These are phyloP conservation scores for Anguilla japonica DNA, from an alignment of 2,113 vertebrate species.

Conservation along the genomic window DNA sequence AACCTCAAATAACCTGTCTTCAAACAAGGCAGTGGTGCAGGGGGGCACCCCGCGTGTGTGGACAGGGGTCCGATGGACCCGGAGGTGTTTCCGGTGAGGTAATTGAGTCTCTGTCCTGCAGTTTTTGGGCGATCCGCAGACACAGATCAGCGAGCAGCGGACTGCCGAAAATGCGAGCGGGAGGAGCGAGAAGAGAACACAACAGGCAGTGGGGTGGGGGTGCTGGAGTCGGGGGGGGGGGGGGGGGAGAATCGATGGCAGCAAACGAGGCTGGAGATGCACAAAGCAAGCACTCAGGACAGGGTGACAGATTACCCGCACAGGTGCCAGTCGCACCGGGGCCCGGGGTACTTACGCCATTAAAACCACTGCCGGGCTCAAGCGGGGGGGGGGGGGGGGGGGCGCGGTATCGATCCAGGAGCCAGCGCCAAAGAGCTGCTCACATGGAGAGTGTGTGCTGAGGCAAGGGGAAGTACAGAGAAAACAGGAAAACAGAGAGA, in stretches of 20 bases:
- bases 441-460: neutral
- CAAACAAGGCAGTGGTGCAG: neutral
- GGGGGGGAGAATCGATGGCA: slow-evolving; percentile 44
- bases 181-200: neutral
- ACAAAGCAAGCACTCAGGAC: slow-evolving; percentile 49
- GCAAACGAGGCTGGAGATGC: slow-evolving; percentile 42
- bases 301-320: slow-evolving; percentile 66
- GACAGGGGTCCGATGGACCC: neutral
- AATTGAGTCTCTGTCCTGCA: neutral
- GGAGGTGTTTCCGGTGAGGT: neutral
- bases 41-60: neutral
- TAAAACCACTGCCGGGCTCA: slow-evolving; percentile 52
- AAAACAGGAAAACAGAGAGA: neutral
- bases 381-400: slow-evolving; percentile 32
- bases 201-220: slow-evolving; percentile 34
- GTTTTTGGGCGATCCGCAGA: neutral
- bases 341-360: slow-evolving; percentile 41
- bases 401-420: slow-evolving; percentile 56
- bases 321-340: slow-evolving; percentile 59
- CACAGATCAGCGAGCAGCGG: neutral
- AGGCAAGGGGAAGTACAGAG: neutral
- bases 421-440: neutral
- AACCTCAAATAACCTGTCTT: neutral
- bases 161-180: neutral
- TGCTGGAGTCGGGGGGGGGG: slow-evolving; percentile 21